Conservation (phyloP, 2,113 vertebrate genomes). For the Formicarius rufipectus region DNA sequence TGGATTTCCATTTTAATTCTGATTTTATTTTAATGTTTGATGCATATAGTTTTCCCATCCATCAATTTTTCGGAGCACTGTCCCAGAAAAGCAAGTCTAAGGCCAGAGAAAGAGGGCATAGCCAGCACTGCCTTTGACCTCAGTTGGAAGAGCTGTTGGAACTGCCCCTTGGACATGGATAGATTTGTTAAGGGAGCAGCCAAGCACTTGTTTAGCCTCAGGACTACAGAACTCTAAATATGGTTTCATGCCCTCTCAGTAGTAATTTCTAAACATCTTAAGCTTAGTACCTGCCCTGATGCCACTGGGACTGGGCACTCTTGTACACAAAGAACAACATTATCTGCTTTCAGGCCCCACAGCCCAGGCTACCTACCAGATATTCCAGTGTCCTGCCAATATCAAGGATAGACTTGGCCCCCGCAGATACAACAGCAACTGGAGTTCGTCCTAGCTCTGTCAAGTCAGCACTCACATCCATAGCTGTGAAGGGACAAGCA, state of each 20-base stretch:
- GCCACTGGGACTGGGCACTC: no score
- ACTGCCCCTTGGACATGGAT: background rate
- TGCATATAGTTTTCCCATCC: background rate
- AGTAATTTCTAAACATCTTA: background rate
- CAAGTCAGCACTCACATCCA: conserved; percentile 90
- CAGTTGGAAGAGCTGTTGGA: background rate
- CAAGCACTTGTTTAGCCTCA: background rate
- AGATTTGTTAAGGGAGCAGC: background rate
- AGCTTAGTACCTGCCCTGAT: background rate
- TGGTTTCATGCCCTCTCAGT: background rate
- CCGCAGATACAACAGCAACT: conserved; percentile 86
- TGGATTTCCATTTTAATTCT: background rate
- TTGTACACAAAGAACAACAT: background rate
- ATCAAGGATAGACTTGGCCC: conserved; percentile 90
- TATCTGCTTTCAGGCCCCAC: background rate
- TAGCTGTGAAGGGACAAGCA: conserved; percentile 69
- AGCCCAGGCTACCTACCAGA: conserved; percentile 74
- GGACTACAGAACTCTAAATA: background rate
- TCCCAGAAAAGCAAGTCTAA: background rate
- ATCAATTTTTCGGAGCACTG: background rate
- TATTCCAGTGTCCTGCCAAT: conserved; percentile 89
- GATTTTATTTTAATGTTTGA: background rate
- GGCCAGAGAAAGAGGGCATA: background rate
- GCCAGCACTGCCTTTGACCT: background rate
- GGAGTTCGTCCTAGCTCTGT: conserved; percentile 89